These are phyloP conservation scores for Tragelaphus strepsiceros DNA, from an alignment of 2,113 vertebrate genomes.

Conservation along the genomic window DNA sequence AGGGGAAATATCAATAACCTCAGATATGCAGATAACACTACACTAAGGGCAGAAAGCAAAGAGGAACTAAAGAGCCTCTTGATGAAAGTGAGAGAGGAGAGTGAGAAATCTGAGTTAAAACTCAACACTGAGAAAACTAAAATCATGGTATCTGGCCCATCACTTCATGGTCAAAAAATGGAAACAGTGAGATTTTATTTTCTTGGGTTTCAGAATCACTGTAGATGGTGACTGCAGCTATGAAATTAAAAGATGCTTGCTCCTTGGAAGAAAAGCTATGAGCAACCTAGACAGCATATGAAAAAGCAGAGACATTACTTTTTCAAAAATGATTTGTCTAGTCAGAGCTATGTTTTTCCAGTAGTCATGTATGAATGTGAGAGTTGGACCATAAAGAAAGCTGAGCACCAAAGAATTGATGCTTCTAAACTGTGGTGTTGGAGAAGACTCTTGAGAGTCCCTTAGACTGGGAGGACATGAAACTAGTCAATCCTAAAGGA, in stretches of 20 bases:
- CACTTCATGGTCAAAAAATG: not conserved
- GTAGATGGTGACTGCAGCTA: not conserved
- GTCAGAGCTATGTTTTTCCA: too few relatives aligned
- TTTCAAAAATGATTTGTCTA: too few relatives aligned
- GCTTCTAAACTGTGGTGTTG: not conserved
- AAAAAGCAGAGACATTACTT: not conserved
- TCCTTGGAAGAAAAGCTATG: not conserved
- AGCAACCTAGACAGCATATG: not conserved
- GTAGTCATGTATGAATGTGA: not conserved
- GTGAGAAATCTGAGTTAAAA: not conserved
- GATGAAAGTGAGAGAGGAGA: not conserved
- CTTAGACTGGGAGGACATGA: not conserved
- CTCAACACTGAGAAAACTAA: not conserved
- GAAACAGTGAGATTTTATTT: not conserved
- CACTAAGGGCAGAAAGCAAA: not conserved
- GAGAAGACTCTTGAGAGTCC: not conserved
- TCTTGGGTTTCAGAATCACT: not conserved
- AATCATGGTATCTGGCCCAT: not conserved
- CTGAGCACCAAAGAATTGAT: not conserved
- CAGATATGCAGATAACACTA: not conserved
- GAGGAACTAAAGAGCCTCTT: not conserved
- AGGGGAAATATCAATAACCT: not conserved
- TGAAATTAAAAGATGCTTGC: not conserved
- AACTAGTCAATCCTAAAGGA: not conserved
- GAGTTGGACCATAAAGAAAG: not conserved